These are phyloP conservation scores for Drosophila cracens DNA, from an alignment of 2,888 invertebrate genomes.

Conservation along the genomic window DNA sequence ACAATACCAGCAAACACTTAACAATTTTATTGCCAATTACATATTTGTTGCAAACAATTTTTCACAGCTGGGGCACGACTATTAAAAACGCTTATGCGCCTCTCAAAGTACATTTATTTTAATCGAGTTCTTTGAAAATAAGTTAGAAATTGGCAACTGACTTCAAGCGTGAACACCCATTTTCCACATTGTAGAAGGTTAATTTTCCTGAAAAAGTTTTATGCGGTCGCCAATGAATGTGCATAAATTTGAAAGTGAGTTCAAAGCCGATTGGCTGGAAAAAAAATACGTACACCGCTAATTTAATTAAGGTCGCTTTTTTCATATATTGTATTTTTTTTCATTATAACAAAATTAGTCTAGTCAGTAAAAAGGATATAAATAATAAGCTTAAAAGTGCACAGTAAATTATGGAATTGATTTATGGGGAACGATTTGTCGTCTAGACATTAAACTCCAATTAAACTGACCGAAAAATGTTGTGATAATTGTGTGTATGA, in stretches of 20 bases:
- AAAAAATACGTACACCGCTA: background rate
- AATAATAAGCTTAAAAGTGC: slow-evolving; percentile 4
- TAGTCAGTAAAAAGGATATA: background rate
- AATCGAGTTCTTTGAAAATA: background rate
- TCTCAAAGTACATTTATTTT: no score
- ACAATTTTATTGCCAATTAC: background rate
- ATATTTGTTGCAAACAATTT: background rate
- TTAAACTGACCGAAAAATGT: slow-evolving; percentile 61
- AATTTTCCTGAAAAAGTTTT: background rate
- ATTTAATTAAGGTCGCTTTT: background rate
- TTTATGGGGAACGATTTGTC: slow-evolving; percentile 46
- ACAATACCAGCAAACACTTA: background rate
- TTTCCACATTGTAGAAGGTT: background rate
- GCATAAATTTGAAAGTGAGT: background rate
- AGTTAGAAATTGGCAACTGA: background rate
- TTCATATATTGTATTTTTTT: background rate
- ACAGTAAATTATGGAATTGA: slow-evolving; percentile 11
- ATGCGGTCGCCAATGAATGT: background rate
- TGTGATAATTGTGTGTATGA: slow-evolving; percentile 71
- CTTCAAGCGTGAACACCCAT: background rate
- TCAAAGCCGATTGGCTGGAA: background rate
- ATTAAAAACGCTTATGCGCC: background rate
- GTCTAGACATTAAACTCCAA: slow-evolving; percentile 63
- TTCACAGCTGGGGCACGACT: background rate
- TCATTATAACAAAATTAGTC: background rate